These are phyloP conservation scores for Echinops telfairi DNA, from an alignment of 2,113 vertebrate species.

Conservation along the genomic window DNA sequence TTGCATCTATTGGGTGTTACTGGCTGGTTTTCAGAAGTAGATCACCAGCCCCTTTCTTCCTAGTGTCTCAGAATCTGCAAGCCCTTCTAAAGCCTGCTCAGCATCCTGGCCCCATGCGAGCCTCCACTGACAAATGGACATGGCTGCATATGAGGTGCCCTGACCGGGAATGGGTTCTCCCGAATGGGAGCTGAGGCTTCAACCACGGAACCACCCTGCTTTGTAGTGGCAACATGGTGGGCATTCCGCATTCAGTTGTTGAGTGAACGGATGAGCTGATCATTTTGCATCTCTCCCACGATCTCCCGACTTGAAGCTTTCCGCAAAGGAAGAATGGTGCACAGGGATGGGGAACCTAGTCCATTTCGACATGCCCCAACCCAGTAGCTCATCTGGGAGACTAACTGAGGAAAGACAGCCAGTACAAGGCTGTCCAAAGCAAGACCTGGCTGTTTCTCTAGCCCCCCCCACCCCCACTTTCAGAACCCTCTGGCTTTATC, in stretches of 20 bases:
- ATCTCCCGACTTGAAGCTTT: background rate
- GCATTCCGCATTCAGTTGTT: background rate
- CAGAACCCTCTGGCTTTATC: conserved; percentile 50
- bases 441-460: background rate
- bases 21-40: background rate
- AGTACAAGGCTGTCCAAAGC: background rate
- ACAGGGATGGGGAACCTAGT: background rate
- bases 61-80: background rate
- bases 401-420: background rate
- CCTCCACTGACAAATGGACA: background rate
- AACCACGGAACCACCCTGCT: background rate
- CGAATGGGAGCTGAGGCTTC: background rate
- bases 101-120: background rate
- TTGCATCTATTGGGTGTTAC: background rate
- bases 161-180: background rate
- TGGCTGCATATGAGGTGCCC: background rate
- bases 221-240: background rate
- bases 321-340: background rate
- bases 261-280: background rate
- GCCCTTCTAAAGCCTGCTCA: background rate
- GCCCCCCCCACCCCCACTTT: background rate
- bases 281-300: background rate
- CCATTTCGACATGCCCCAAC: background rate
- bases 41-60: background rate
- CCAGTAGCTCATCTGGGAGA: background rate